Evolutionary conservation across 2,113 vertebrate genomes (phyloP).

Genomic region (Garra rufa): DNA sequence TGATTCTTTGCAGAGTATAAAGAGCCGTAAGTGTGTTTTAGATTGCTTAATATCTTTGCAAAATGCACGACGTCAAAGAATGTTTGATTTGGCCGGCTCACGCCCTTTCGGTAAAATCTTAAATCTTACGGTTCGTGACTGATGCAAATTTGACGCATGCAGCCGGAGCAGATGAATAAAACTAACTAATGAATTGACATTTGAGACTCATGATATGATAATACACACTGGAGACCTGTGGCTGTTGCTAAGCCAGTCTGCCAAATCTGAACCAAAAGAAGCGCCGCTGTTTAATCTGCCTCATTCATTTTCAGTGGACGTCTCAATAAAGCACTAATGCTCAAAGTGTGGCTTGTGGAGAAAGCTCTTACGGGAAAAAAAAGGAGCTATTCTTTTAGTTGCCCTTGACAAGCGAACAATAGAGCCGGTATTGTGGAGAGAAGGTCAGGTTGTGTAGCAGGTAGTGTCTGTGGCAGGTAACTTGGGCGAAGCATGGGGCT

Average conservation of each 20-base stretch:
- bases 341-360: neutral
- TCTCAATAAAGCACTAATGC: conserved; percentile 19
- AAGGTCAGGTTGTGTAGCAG: conserved; percentile 41
- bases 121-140: conserved; percentile 17
- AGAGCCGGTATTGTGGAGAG: conserved; percentile 19
- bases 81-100: conserved; percentile 19
- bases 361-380: conserved; percentile 15
- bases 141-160: conserved; percentile 4
- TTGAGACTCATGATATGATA: conserved; percentile 9
- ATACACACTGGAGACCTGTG: conserved; percentile 23
- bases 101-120: neutral
- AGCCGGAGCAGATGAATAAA: conserved; percentile 27
- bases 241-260: conserved; percentile 13
- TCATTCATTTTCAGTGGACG: conserved; percentile 2
- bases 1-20: conserved; percentile 32
- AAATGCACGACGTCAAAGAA: conserved; percentile 15
- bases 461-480: conserved; percentile 43
- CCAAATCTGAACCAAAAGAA: neutral
- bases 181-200: conserved; percentile 21
- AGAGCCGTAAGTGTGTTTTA: conserved; percentile 15
- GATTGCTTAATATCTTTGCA: conserved; percentile 25
- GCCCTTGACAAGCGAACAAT: conserved; percentile 36
- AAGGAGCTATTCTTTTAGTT: conserved; percentile 9
- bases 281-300: conserved; percentile 36
- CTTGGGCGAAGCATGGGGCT: conserved; percentile 38